phyloP scores from a whole-genome alignment of 2,113 vertebrate genomes.

The Osmerus eperlanus region DNA sequence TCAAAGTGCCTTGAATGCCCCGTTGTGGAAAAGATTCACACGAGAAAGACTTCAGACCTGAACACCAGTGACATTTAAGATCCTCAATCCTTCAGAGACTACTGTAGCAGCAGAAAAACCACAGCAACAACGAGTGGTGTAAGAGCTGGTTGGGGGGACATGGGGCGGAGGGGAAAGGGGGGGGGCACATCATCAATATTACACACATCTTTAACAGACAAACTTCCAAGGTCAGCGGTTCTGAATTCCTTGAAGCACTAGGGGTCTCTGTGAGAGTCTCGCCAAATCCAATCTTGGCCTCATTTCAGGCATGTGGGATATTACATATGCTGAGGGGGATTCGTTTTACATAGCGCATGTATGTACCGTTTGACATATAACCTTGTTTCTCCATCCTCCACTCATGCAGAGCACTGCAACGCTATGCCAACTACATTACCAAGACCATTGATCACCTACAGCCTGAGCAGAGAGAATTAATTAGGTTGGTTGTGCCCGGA shows the following conservation, averaged over 20 bases:
- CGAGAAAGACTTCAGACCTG: no score
- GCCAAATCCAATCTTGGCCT: slow-evolving; percentile 53
- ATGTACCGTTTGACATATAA: slow-evolving; percentile 18
- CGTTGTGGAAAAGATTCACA: no score
- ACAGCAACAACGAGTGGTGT: no score
- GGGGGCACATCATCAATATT: no score
- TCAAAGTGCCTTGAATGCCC: no score
- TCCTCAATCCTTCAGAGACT: no score
- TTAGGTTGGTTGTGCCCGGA: slow-evolving; percentile 16
- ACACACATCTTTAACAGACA: no score
- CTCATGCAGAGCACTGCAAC: neutral
- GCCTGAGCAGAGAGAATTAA: slow-evolving; percentile 41
- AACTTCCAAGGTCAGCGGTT: slow-evolving; percentile 47
- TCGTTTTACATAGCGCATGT: slow-evolving; percentile 18
- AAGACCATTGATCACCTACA: slow-evolving; percentile 48
- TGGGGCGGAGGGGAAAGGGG: no score
- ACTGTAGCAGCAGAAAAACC: no score
- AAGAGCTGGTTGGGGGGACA: no score
- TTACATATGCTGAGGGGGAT: slow-evolving; percentile 23
- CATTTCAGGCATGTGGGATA: slow-evolving; percentile 39
- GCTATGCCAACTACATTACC: slow-evolving; percentile 37
- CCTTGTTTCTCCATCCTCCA: slow-evolving; percentile 13
- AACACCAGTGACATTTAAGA: no score
- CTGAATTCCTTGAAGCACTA: slow-evolving; percentile 26
- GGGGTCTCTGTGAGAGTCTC: slow-evolving; percentile 26